Conservation (phyloP, 64 coral and sea anemone species). For the Stichodactyla helianthus region DNA sequence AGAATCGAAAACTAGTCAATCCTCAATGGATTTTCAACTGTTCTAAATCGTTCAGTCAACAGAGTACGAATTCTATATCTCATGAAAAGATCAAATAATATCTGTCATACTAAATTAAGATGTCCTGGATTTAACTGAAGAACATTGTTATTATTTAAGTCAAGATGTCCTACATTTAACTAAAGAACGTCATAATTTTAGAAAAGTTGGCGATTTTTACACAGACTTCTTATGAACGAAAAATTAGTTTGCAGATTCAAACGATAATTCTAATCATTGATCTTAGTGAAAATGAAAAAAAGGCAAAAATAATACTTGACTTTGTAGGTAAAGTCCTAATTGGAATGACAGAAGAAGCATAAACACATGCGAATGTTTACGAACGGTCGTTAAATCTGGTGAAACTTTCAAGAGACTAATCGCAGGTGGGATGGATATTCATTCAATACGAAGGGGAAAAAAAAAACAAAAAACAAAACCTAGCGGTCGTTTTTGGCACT, state of each 20-base stretch:
- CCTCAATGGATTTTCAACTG: no score
- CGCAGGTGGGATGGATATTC: background rate
- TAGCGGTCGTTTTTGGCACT: background rate
- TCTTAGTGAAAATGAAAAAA: background rate
- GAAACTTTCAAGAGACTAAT: background rate
- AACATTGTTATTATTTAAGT: background rate
- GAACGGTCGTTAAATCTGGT: background rate
- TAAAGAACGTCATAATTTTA: background rate
- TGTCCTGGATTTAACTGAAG: no score
- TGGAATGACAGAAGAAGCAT: background rate
- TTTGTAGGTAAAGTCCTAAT: background rate
- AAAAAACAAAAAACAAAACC: background rate
- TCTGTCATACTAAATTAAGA: no score
- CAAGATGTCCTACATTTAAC: no score
- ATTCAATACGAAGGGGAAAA: conserved; percentile 6
- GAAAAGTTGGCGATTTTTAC: background rate
- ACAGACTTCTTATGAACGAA: background rate
- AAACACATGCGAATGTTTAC: no score
- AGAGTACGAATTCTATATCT: no score
- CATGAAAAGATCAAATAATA: no score
- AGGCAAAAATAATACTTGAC: background rate
- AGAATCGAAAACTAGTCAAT: no score
- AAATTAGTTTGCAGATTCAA: background rate
- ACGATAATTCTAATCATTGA: no score
- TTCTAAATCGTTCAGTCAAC: no score